Base-by-base conservation (phyloP, 37 sponge, comb jelly and placozoan genomes). In the Halisarca cf. caerulea region DNA sequence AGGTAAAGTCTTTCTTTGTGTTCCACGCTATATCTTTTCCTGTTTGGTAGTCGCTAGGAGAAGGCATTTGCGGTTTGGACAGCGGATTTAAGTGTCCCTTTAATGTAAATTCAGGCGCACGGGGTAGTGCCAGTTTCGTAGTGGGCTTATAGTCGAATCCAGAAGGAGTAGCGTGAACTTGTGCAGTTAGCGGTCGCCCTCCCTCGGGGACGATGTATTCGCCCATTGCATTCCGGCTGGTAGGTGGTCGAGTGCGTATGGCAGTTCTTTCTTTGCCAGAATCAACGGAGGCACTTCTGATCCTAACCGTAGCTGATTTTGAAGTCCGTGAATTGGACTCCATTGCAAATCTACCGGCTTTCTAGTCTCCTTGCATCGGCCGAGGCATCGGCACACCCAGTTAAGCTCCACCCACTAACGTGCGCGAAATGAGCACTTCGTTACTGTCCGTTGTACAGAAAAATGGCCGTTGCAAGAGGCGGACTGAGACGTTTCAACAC, bases 151-250 rank as follows among this genome's bases (percentile, higher is more conserved):
- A 88, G 40, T 88, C 83, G 45, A 37, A 25, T 4, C 71, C 77
- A 11, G 61, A 24, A 34, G 88, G 88, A 41, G 82, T 59, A 28
- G 88, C 38, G 21, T 74, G 4, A 23, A 24, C 80, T 3, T 79
- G 86, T 25, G 53, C 43, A 1, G 89, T 85, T 8, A 88, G 80
- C 0, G 89, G 89, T 58, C 83, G 59, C 21, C 58, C 80, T 61
- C 89, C 89, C 18, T 84, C 37, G n/a, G 41, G 45, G 39, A 83
- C 68, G 20, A 78, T 77, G 37, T 78, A 88, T 35, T 88, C 89
- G 21, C 89, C 89, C 89, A 88, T 88, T n/a, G 89, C 84, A 11
- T 84, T 74, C 24, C 77, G 36, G 0, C 42, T 23, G 24, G 77
- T 71, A 9, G 37, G 3, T 9, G 73, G 40, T 5, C 73, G 20